These are phyloP conservation scores for Anthopleura sola DNA, from an alignment of 64 coral and sea anemone species.

Conservation along the genomic window DNA sequence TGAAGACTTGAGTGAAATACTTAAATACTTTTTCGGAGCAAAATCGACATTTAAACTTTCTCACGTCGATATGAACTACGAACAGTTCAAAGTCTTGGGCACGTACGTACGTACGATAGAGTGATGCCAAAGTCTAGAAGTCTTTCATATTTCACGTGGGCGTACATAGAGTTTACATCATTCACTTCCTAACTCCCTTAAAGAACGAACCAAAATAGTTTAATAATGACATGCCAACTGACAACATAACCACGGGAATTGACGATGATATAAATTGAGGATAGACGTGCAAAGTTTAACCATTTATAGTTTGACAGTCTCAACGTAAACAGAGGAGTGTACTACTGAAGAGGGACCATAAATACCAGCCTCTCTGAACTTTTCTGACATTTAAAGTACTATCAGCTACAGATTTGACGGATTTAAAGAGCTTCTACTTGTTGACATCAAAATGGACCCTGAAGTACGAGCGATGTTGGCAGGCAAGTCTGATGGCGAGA, in stretches of 20 bases:
- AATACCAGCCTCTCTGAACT: not conserved
- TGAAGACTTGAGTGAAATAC: not conserved
- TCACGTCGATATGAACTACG: not conserved
- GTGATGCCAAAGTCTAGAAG: not conserved
- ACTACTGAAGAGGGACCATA: not conserved
- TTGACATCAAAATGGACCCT: constrained; percentile 16
- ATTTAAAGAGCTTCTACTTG: not conserved
- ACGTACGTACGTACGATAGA: too few relatives aligned
- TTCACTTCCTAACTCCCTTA: not conserved
- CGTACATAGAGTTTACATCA: not conserved
- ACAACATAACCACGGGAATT: not conserved
- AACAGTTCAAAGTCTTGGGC: not conserved
- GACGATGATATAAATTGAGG: not conserved
- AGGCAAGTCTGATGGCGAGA: constrained; percentile 32
- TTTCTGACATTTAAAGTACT: not conserved
- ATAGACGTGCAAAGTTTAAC: not conserved
- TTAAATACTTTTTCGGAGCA: not conserved
- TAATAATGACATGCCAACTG: not conserved
- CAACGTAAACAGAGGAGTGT: not conserved
- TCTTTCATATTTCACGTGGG: not conserved
- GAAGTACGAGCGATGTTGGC: constrained; percentile 32
- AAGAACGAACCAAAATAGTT: not conserved
- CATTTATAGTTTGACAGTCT: not conserved
- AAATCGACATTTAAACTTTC: not conserved
- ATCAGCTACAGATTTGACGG: too few relatives aligned